phyloP scores from a whole-genome alignment of 2,113 vertebrate species.

The Cariama cristata region DNA sequence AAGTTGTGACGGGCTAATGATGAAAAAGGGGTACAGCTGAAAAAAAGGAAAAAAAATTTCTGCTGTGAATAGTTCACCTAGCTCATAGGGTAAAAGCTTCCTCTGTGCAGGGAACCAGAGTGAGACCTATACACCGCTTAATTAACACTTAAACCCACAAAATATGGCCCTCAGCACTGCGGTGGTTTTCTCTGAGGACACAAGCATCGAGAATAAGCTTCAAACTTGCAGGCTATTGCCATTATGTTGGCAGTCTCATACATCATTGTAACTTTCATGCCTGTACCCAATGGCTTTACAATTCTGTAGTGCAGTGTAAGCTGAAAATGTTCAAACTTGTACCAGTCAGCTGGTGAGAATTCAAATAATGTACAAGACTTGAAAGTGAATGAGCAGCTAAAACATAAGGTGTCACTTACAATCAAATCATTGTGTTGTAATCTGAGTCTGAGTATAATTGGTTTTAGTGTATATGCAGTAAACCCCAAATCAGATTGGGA shows the following conservation, averaged over 20 bases:
- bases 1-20: neutral
- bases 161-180: neutral
- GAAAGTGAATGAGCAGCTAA: conserved; percentile 25
- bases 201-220: neutral
- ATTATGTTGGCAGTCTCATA: conserved; percentile 25
- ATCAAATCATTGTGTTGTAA: neutral
- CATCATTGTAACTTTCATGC: conserved; percentile 16
- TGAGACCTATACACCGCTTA: conserved; percentile 11
- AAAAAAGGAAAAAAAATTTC: neutral
- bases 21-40: neutral
- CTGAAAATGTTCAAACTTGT: neutral
- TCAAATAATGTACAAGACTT: neutral
- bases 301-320: neutral
- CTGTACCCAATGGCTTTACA: neutral
- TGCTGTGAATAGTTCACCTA: neutral
- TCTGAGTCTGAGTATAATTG: neutral
- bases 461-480: neutral
- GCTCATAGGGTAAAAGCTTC: conserved; percentile 18
- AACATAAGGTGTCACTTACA: neutral
- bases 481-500: neutral
- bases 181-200: conserved; percentile 38
- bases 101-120: conserved; percentile 7
- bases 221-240: conserved; percentile 19
- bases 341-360: conserved; percentile 7
- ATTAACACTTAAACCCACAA: conserved; percentile 51